Evolutionary conservation across 2,888 invertebrate genomes (phyloP).

Genomic region (Brachypalpus laphriformis): DNA sequence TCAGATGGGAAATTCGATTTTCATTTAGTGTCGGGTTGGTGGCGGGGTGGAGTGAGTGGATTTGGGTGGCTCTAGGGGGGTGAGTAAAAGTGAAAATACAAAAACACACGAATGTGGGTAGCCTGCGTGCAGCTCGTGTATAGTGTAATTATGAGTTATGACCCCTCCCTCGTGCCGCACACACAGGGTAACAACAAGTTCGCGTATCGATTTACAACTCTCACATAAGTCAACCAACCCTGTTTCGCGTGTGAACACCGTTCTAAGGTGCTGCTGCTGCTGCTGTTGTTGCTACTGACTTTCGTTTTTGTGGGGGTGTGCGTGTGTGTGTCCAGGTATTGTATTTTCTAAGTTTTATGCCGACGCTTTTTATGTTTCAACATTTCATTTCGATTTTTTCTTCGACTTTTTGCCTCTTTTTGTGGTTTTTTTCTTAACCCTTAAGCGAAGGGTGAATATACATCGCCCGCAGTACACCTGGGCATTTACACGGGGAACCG

Average conservation of each 20-base stretch:
- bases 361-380: conserved; percentile 44
- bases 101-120: conserved; percentile 49
- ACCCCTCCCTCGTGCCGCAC: conserved; percentile 67
- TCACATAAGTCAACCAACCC: conserved; percentile 71
- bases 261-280: conserved; percentile 24
- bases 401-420: not conserved
- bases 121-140: conserved; percentile 31
- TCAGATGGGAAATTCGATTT: conserved; percentile 64
- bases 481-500: conserved; percentile 56
- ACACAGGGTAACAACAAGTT: conserved; percentile 69
- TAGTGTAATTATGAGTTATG: conserved; percentile 70
- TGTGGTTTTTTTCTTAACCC: conserved; percentile 21
- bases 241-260: conserved; percentile 68
- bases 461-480: conserved; percentile 34
- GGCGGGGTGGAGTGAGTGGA: not conserved
- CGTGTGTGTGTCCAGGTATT: conserved; percentile 13
- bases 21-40: conserved; percentile 38
- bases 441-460: conserved; percentile 53
- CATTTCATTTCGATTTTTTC: conserved; percentile 48
- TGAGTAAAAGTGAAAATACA: conserved; percentile 36
- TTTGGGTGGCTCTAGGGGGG: not conserved
- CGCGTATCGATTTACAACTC: conserved; percentile 73
- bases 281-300: conserved; percentile 2
- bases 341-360: conserved; percentile 25
- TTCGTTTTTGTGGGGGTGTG: conserved; percentile 10